Percentiles rank a stretch among this genome's conserved stretches.
phyloP scores from a whole-genome alignment of 2,888 invertebrate species.

The Platynereis dumerilii region DNA sequence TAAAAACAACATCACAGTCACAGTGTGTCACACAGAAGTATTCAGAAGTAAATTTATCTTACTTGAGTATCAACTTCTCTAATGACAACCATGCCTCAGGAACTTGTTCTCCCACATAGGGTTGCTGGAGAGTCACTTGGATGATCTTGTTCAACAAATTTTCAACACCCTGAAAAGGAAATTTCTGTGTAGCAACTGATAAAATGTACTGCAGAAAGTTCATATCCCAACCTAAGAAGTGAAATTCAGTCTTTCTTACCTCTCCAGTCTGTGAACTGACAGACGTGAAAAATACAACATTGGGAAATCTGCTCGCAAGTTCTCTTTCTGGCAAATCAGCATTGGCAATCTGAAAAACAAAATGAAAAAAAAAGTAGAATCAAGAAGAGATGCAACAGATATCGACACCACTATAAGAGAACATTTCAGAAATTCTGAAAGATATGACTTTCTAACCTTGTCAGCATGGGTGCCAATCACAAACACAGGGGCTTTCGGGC shows the following conservation, averaged over 20 bases:
- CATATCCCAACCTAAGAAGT: too few relatives aligned
- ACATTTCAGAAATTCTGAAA: background rate
- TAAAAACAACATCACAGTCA: too few relatives aligned
- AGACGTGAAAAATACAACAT: constrained; percentile 32
- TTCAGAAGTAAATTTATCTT: background rate
- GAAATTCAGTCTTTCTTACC: too few relatives aligned
- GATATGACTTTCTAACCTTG: constrained; percentile 37
- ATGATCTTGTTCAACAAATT: constrained; percentile 25
- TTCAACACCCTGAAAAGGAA: constrained; percentile 34
- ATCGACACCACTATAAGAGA: background rate
- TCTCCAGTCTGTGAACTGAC: constrained; percentile 36
- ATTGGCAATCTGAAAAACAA: constrained; percentile 30
- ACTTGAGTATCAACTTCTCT: constrained; percentile 31
- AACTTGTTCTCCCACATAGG: constrained; percentile 39
- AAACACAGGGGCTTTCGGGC: constrained; percentile 47
- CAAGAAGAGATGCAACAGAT: too few relatives aligned
- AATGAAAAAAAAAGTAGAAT: too few relatives aligned
- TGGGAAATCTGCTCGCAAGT: constrained; percentile 29
- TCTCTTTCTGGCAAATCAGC: constrained; percentile 33
- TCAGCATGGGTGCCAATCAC: constrained; percentile 49
- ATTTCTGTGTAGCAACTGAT: background rate
- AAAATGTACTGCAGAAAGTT: too few relatives aligned
- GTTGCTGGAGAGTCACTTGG: constrained; percentile 31
- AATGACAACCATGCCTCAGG: constrained; percentile 38
- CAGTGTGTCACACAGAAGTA: too few relatives aligned